Evolutionary conservation across 1,140 invertebrate genomes (phyloP), one percentile per base, ranked within the genome.

Genomic region (Anastatus disparis): DNA sequence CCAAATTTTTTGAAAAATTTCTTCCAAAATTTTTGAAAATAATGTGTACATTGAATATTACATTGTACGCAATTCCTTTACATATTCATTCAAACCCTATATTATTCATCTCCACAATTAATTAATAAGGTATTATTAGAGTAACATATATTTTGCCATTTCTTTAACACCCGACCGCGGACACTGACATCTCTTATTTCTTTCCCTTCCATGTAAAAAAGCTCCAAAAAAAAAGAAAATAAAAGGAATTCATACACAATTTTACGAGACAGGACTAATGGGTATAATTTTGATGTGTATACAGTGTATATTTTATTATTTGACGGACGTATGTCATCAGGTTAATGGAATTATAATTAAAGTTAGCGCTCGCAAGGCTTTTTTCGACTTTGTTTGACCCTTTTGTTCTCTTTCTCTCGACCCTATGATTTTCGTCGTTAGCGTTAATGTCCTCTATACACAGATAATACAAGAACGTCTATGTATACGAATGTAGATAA

Each of bases 261-360:
- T 44, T 29, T 35, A n/a, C n/a, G n/a, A n/a, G 42, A n/a, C 24
- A 48, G 17, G n/a, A 40, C 24, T 29, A 56, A 69, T 61, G 55
- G 44, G 15, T 52, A 46, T 69, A 59, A 69, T 69, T 69, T 69
- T 12, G n/a, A n/a, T n/a, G n/a, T n/a, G 53, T 58, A 13, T 46
- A 35, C 38, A 17, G 27, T 35, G 20, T 52, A 52, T n/a, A n/a
- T 48, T 48, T 24, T 22, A 17, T 55, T 58, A 40, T 70, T 61
- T 62, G 67, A 70, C 58, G 67, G 13, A 38, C 67, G 17, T 46
- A 22, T 62, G 58, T 70, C 58, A 58, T 62, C 48, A 38, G 67
- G 35, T 55, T 70, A 70, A 70, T 70, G 67, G 50, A 62, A 62
- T 70, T 62, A 70, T 70, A 70, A 70, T 62, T 62, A 70, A 70